These are phyloP conservation scores for Iphiclides podalirius DNA, from an alignment of 2,888 invertebrate species.

Conservation along the genomic window DNA sequence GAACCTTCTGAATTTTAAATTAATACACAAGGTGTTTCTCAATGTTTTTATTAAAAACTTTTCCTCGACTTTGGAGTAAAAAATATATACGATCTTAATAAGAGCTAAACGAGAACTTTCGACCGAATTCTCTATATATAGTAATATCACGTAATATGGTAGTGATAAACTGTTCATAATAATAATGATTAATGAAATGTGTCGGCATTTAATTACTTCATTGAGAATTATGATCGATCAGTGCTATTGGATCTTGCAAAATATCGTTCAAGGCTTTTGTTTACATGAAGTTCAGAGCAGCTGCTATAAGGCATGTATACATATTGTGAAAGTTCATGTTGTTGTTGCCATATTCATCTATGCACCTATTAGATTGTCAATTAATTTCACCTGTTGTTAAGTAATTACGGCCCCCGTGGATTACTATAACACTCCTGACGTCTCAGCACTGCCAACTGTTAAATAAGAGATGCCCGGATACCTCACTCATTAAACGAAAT, in stretches of 20 bases:
- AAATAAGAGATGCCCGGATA: too few relatives aligned
- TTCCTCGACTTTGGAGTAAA: slow-evolving; percentile 15
- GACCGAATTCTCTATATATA: slow-evolving; percentile 12
- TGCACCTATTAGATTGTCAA: too few relatives aligned
- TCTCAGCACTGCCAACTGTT: too few relatives aligned
- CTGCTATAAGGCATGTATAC: too few relatives aligned
- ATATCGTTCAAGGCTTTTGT: slow-evolving; percentile 10
- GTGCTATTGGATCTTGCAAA: background rate
- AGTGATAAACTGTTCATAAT: slow-evolving; percentile 4
- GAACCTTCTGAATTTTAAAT: background rate
- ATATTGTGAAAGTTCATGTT: too few relatives aligned
- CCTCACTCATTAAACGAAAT: too few relatives aligned
- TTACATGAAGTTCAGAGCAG: too few relatives aligned
- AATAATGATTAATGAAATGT: background rate
- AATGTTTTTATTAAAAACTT: background rate
- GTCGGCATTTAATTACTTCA: slow-evolving; percentile 10
- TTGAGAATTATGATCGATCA: slow-evolving; percentile 7
- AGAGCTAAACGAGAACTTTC: slow-evolving; percentile 9
- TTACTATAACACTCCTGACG: too few relatives aligned
- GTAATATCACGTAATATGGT: slow-evolving; percentile 8
- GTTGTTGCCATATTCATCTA: too few relatives aligned
- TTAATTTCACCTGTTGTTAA: too few relatives aligned
- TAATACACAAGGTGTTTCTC: background rate
- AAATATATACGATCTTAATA: background rate
- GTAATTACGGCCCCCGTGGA: too few relatives aligned